These are phyloP conservation scores for Andrena bicolor DNA, from an alignment of 2,888 invertebrate genomes.

Conservation along the genomic window DNA sequence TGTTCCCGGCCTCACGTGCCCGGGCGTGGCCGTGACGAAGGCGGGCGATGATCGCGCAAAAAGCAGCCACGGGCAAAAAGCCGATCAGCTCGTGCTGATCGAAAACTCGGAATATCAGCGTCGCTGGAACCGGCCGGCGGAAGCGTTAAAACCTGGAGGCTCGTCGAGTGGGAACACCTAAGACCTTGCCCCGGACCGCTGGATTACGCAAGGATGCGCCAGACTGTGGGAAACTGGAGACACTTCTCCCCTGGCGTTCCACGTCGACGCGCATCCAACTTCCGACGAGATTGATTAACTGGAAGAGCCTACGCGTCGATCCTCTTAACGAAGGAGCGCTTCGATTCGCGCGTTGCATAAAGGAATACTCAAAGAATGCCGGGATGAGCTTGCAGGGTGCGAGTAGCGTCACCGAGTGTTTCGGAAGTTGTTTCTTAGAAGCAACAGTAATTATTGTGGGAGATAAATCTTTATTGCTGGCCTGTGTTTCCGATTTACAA, in stretches of 20 bases:
- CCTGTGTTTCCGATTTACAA: not conserved
- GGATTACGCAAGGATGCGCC: conserved; percentile 1
- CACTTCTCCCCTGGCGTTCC: not conserved
- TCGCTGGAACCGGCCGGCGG: conserved; percentile 62
- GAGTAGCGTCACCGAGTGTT: too few relatives aligned
- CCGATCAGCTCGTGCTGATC: conserved; percentile 78
- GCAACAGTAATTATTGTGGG: not conserved
- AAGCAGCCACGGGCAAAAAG: conserved; percentile 73
- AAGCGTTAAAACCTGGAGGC: conserved; percentile 68
- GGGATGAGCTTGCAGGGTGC: too few relatives aligned
- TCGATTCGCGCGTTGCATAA: too few relatives aligned
- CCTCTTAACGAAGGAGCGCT: too few relatives aligned
- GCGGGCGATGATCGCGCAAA: conserved; percentile 75
- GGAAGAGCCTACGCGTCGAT: too few relatives aligned
- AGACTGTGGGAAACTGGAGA: not conserved
- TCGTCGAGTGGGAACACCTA: conserved; percentile 1
- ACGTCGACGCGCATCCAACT: too few relatives aligned
- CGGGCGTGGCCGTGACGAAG: conserved; percentile 82
- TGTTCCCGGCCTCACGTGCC: conserved; percentile 80
- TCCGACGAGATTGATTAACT: too few relatives aligned
- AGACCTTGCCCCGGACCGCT: not conserved
- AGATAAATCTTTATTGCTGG: not conserved
- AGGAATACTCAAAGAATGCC: too few relatives aligned
- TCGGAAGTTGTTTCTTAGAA: too few relatives aligned
- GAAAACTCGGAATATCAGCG: conserved; percentile 75